Evolutionary conservation across 2,888 invertebrate species (phyloP), one percentile per base, ranked within the genome.

Genomic region (Noctua fimbriata): DNA sequence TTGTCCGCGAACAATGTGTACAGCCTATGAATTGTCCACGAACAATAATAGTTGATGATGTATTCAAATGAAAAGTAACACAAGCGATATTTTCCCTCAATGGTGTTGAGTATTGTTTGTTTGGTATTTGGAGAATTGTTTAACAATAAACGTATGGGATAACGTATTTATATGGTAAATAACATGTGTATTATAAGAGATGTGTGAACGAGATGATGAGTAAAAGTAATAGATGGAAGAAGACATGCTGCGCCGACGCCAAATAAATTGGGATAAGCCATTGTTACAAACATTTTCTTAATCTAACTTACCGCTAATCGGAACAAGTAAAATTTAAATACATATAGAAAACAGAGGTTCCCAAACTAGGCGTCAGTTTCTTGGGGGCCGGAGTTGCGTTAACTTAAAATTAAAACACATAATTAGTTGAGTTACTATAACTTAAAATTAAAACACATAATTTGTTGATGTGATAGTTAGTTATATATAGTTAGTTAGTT

Each of bases 31-130:
- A 76, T 76, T 84, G 70, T 77, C 52, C 52, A 36, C 55, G 47
- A 28, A 85, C 81, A 81, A 83, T 72, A 55, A 70, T 69, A 60
- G 71, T 36, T 49, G 52, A 67, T 67, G 44, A 70, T 52, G 60
- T 83, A 85, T 84, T 80, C 52, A 82, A 84, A 84, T 66, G 58
- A 28, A 70, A 78, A 79, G 69, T 65, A 65, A 65, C 44, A 73
- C n/a, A 28, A 32, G 32, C 16, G 47, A 60, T 44, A 47, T 63
- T 58, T 72, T 73, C 66, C 3, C 28, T 73, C 16, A 63, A 66
- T 71, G 44, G 36, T 10, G 28, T 41, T 65, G 44, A 47, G 28
- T 76, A 69, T 44, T 41, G 24, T 24, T 18, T 73, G 72, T 55
- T 67, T 28, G 24, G 10, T 18, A 66, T 47, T 65, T 24, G 36